Base-by-base conservation (phyloP, 2,888 invertebrate species). In the Aleiodes alternator region DNA sequence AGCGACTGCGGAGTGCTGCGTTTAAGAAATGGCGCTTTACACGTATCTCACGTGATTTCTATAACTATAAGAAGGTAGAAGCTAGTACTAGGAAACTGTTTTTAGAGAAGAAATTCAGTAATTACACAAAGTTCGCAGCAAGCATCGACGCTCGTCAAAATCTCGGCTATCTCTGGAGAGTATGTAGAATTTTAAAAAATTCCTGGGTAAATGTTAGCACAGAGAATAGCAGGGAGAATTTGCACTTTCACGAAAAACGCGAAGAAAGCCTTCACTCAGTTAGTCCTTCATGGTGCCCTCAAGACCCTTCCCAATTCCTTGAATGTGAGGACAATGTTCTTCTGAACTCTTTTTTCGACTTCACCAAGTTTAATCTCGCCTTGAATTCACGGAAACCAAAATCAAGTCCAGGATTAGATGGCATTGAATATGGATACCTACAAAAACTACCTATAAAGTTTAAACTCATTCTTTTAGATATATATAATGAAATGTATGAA, bases 401-500 rank as follows among this genome's bases (percentile, higher is more conserved):
- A 4, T 79, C 78, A 5, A 69, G 77, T 23, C 78, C 80, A 61
- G 78, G 79, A 31, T 53, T 78, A 34, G 78, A 79, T 38, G 76
- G 76, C 11, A 70, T 79, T 59, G 72, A 77, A 53, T 79, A 77
- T 64, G 57, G 68, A 38, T 55, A 73, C 6, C 11, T 79, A 5
- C 64, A 75, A 12, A 75, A 48, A 0, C 31, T 80, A 5, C 71
- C 78, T 0, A 34, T 57, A 11, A 76, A 76, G 64, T 72, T 34
- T 14, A 77, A 78, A 50, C 34, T 79, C 7, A 56, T 79, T 7
- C 48, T 79, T 9, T n/a, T 80, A 9, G 79, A 80, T 53, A 78
- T 79, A 29, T 76, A 77, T 8, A 79, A 79, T 34, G 75, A 77
- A 50, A 73, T 77, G 53, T 77, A 73, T 48, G 31, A 43, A 4